Evolutionary conservation across 2,797 vertebrate genomes (phyloP), one percentile per base, ranked within the genome.

Genomic region (Babyrousa celebensis): DNA sequence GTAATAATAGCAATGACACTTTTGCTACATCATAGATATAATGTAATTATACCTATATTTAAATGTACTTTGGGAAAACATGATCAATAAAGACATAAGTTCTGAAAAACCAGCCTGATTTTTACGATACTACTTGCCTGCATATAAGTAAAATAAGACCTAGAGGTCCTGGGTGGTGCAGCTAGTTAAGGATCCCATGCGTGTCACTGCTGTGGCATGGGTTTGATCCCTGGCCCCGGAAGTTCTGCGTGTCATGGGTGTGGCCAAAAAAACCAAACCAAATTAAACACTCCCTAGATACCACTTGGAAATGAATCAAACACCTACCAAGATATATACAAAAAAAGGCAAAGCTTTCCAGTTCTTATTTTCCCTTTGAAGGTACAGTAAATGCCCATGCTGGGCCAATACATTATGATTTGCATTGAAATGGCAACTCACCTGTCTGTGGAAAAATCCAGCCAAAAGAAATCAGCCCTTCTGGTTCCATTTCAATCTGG

Each of bases 51-150:
- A 89, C 11, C 3, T 87, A 72, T n/a, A 67, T 32, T 89, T 75
- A 92, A 94, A 40, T 80, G 63, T 36, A 88, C 78, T 92, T 92
- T 68, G 48, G 56, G 17, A 85, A 95, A 97, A 92, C 80, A 62
- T 10, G 32, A 62, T 86, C 36, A 56, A 85, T 43, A 60, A 77
- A 83, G 75, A 92, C 83, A 58, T 60, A 88, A 27, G 7, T 71
- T 85, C 75, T 86, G 12, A 52, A 86, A 96, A 94, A 56, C 7
- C 12, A 68, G 25, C 25, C 29, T 63, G 17, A 79, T 8, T 88
- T 62, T 86, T n/a, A 6, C 43, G 20, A 12, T 60, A 60, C 62
- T 87, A 36, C 7, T 90, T 88, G 63, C 91, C 58, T 70, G 90
- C 23, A 7, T 75, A 72, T 71, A 92, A 88, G 70, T 56, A 72